Percentiles rank a stretch among this genome's conserved stretches.
phyloP scores from a whole-genome alignment of 1,140 invertebrate species.

The Battus philenor region DNA sequence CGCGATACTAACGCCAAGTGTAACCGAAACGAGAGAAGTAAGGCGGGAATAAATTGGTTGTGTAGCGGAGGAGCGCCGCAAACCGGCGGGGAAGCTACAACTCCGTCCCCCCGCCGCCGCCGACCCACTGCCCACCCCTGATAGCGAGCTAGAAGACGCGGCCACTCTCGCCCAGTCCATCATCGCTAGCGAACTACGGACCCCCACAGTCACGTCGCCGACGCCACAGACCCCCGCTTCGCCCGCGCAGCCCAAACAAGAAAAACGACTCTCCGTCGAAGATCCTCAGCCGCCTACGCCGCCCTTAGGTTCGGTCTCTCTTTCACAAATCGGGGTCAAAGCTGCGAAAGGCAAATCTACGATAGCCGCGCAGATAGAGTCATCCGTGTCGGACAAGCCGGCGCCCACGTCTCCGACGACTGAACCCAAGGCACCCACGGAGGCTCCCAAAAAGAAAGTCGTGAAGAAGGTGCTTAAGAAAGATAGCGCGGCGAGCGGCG shows the following conservation, averaged over 20 bases:
- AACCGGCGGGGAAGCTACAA: slow-evolving; percentile 58
- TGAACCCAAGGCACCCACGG: slow-evolving; percentile 25
- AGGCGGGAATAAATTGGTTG: slow-evolving; percentile 69
- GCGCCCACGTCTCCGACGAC: slow-evolving; percentile 18
- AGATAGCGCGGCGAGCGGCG: slow-evolving; percentile 42
- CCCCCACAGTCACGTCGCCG: slow-evolving; percentile 49
- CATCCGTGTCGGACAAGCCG: slow-evolving; percentile 35
- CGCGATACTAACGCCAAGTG: slow-evolving; percentile 70
- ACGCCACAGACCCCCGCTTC: slow-evolving; percentile 36
- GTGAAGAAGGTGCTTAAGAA: slow-evolving; percentile 67
- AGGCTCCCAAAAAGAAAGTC: slow-evolving; percentile 58
- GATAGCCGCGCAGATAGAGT: slow-evolving; percentile 52
- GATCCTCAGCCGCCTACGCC: slow-evolving; percentile 57
- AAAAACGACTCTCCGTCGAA: slow-evolving; percentile 41
- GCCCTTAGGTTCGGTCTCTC: slow-evolving; percentile 58
- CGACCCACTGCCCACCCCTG: slow-evolving; percentile 63
- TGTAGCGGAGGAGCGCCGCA: slow-evolving; percentile 70
- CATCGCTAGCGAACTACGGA: slow-evolving; percentile 65
- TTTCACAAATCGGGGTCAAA: slow-evolving; percentile 65
- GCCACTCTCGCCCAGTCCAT: slow-evolving; percentile 63
- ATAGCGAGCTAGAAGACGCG: slow-evolving; percentile 71
- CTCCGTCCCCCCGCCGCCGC: slow-evolving; percentile 43
- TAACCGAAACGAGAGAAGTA: slow-evolving; percentile 67
- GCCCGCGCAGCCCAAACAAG: slow-evolving; percentile 24
- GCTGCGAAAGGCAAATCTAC: slow-evolving; percentile 39